These are phyloP conservation scores for Drosophila ironensis DNA, from an alignment of 1,140 invertebrate species.

Conservation along the genomic window DNA sequence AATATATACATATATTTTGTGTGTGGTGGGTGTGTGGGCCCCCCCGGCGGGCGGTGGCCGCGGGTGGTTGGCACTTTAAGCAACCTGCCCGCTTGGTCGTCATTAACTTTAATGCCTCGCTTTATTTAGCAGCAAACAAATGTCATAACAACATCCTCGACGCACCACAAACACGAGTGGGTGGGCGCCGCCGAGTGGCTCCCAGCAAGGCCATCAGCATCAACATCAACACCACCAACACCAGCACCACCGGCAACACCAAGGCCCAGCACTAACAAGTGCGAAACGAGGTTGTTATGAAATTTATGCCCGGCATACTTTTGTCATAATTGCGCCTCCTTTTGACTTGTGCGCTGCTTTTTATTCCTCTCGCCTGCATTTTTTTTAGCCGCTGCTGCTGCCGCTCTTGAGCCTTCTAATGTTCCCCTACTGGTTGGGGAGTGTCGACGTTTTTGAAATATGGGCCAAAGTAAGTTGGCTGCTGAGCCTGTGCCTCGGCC, in stretches of 20 bases:
- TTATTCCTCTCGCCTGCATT: neutral
- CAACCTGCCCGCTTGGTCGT: slow-evolving; percentile 74
- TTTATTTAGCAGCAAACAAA: slow-evolving; percentile 79
- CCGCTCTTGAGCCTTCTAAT: slow-evolving; percentile 21
- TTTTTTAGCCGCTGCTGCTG: slow-evolving; percentile 5
- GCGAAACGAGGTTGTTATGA: slow-evolving; percentile 63
- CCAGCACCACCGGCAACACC: slow-evolving; percentile 31
- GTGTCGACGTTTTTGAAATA: slow-evolving; percentile 77
- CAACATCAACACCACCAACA: slow-evolving; percentile 39
- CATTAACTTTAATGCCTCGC: slow-evolving; percentile 78
- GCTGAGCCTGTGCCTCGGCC: neutral
- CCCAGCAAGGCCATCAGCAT: slow-evolving; percentile 25
- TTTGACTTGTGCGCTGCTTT: slow-evolving; percentile 58
- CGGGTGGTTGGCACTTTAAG: slow-evolving; percentile 77
- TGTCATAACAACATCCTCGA: slow-evolving; percentile 70
- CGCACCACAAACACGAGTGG: slow-evolving; percentile 19
- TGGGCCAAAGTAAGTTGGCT: slow-evolving; percentile 50
- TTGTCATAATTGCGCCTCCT: slow-evolving; percentile 76
- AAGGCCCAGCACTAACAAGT: slow-evolving; percentile 66
- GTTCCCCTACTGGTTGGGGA: slow-evolving; percentile 33
- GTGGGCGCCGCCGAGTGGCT: neutral
- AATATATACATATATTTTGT: neutral
- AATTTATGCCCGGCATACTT: slow-evolving; percentile 79
- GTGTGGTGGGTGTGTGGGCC: too few species aligned
- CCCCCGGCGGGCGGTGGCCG: slow-evolving; percentile 32